Percentiles rank a stretch among this genome's conserved stretches.
phyloP scores from a whole-genome alignment of 2,888 invertebrate genomes.

The Oeneis ivallda region DNA sequence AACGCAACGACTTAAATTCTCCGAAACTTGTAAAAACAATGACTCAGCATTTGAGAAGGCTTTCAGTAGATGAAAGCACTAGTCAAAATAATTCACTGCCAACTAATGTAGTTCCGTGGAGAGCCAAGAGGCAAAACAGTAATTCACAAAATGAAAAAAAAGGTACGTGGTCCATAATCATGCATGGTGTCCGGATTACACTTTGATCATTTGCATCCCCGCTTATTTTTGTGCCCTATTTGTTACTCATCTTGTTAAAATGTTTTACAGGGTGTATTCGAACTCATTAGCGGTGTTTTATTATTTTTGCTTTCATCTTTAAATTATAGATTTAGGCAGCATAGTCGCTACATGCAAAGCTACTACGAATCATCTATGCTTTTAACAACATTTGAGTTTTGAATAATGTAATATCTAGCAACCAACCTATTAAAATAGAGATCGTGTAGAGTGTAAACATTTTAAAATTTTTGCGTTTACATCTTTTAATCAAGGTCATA shows the following conservation, averaged over 20 bases:
- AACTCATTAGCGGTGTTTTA: constrained; percentile 14
- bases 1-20: constrained; percentile 69
- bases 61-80: constrained; percentile 67
- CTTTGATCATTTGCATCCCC: constrained; percentile 72
- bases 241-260: constrained; percentile 14
- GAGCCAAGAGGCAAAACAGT: constrained; percentile 70
- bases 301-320: constrained; percentile 13
- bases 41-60: constrained; percentile 72
- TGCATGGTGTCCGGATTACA: constrained; percentile 76
- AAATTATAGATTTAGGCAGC: too few species aligned
- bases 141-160: constrained; percentile 74
- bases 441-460: too few species aligned
- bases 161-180: constrained; percentile 75
- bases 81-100: constrained; percentile 76
- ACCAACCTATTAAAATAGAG: too few species aligned
- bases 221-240: constrained; percentile 45
- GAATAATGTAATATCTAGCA: too few species aligned
- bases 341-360: too few species aligned
- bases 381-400: too few species aligned
- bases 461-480: too few species aligned
- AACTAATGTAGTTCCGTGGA: constrained; percentile 74
- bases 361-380: too few species aligned
- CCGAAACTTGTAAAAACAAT: constrained; percentile 74
- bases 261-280: constrained; percentile 7
- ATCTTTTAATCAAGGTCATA: neutral